These are phyloP conservation scores for Patiria miniata DNA, from an alignment of 35 echinoderm and acorn worm species.

Conservation along the genomic window DNA sequence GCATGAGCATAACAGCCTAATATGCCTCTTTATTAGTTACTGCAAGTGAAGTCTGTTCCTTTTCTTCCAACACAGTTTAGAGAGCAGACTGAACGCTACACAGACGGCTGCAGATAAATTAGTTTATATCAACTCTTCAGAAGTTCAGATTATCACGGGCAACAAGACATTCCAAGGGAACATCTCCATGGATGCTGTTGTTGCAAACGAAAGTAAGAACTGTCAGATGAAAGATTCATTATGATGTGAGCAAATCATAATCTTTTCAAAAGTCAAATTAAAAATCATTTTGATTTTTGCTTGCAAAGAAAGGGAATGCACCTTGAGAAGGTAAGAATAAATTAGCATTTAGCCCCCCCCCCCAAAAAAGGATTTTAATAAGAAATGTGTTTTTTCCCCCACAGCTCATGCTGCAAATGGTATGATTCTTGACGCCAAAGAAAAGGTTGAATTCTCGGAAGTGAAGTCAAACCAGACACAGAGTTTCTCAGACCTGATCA, in stretches of 20 bases:
- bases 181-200: neutral
- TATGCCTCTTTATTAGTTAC: no score
- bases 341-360: no score
- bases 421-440: neutral
- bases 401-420: neutral
- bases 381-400: no score
- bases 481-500: neutral
- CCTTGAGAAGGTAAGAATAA: no score
- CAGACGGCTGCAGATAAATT: neutral
- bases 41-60: neutral
- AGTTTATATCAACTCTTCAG: neutral
- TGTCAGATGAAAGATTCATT: no score
- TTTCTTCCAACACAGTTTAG: neutral
- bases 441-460: neutral
- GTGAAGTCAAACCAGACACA: neutral
- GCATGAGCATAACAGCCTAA: no score
- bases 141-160: conserved; percentile 16
- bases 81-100: neutral
- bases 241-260: no score
- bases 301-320: no score
- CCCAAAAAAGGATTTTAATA: no score
- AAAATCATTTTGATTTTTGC: no score
- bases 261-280: no score
- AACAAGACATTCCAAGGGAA: neutral
- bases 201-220: neutral